Evolutionary conservation across 2,888 invertebrate genomes (phyloP).

Genomic region (Apodemia zela): DNA sequence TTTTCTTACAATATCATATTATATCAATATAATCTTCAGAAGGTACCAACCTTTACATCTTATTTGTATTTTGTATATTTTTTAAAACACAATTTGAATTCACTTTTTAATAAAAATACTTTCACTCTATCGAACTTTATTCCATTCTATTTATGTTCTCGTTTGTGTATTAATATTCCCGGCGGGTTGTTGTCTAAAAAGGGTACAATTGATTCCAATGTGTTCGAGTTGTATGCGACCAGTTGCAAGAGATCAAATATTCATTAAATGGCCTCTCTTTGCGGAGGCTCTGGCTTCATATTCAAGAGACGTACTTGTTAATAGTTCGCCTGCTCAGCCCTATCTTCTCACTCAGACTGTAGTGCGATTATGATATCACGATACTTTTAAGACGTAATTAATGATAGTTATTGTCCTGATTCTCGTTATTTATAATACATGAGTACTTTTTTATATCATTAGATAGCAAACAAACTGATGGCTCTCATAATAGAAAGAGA

Average conservation of each 20-base stretch:
- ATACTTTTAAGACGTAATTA: constrained; percentile 38
- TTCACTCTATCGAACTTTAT: too few relatives aligned
- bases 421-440: too few relatives aligned
- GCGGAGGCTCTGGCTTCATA: constrained; percentile 53
- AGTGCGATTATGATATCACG: constrained; percentile 41
- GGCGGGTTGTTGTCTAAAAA: constrained; percentile 34
- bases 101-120: too few relatives aligned
- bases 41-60: too few relatives aligned
- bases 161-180: constrained; percentile 36
- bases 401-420: too few relatives aligned
- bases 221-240: constrained; percentile 43
- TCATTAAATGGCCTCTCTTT: constrained; percentile 60
- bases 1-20: too few relatives aligned
- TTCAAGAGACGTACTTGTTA: constrained; percentile 65
- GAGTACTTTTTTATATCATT: too few relatives aligned
- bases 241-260: constrained; percentile 62
- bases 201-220: constrained; percentile 59
- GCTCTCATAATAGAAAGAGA: too few relatives aligned
- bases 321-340: constrained; percentile 61
- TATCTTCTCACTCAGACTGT: constrained; percentile 63
- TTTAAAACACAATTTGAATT: too few relatives aligned
- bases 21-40: too few relatives aligned
- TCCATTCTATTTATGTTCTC: constrained; percentile 5
- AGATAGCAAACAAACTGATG: too few relatives aligned
- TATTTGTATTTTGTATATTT: too few relatives aligned